A percentile compares a stretch with the other conserved stretches of the same genome.
These are phyloP conservation scores for Celastrina argiolus DNA, from an alignment of 2,888 invertebrate species.

Conservation along the genomic window DNA sequence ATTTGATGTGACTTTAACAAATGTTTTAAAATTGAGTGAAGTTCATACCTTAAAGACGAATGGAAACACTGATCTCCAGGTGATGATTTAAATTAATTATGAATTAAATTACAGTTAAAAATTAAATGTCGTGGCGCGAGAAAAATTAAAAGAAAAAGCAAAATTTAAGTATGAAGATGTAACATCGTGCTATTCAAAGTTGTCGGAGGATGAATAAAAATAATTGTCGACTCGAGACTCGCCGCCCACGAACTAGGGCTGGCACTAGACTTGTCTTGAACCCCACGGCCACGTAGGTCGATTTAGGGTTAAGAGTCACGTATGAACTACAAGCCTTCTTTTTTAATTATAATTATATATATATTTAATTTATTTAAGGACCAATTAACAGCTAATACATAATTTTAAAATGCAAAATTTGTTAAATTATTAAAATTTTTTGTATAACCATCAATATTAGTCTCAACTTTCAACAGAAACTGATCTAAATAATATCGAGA, in stretches of 20 bases:
- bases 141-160: slow-evolving; percentile 6
- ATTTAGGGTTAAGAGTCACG: neutral
- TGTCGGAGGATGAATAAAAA: slow-evolving; percentile 59
- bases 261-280: slow-evolving; percentile 28
- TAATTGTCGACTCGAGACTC: slow-evolving; percentile 47
- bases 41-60: neutral
- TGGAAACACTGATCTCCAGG: neutral
- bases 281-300: neutral
- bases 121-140: neutral
- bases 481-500: too few relatives aligned
- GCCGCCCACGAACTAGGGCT: slow-evolving; percentile 43
- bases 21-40: too few relatives aligned
- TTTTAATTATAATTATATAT: too few relatives aligned
- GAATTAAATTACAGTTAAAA: neutral
- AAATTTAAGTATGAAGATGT: slow-evolving; percentile 29
- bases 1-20: too few relatives aligned
- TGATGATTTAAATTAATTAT: neutral
- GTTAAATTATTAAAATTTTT: too few relatives aligned
- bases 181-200: slow-evolving; percentile 37
- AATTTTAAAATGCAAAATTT: too few relatives aligned
- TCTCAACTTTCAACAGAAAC: too few relatives aligned
- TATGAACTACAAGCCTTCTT: neutral
- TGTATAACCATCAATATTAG: too few relatives aligned
- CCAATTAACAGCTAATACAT: too few relatives aligned
- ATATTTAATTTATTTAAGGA: too few relatives aligned